Conservation (phyloP, 2,797 vertebrate species). For the Coregonus ussuriensis region DNA sequence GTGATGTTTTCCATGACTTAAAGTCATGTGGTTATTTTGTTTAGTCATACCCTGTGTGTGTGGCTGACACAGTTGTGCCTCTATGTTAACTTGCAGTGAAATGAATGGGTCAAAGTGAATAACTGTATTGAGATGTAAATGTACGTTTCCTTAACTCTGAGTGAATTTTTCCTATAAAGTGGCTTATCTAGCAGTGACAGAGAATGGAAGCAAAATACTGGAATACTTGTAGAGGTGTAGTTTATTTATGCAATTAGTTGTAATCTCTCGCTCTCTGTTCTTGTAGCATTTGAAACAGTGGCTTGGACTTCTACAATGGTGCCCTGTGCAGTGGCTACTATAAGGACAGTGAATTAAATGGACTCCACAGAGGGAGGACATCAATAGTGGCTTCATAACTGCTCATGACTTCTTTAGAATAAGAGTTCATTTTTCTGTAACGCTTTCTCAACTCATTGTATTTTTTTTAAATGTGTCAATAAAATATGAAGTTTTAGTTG, state of each 20-base stretch:
- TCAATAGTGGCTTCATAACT: neutral
- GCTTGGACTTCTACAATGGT: neutral
- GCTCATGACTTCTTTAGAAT: neutral
- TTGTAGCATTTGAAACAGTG: neutral
- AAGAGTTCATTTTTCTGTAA: neutral
- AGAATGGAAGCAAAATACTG: neutral
- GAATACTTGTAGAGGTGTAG: neutral
- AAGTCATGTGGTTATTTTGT: neutral
- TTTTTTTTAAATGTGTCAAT: neutral
- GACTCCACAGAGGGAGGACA: neutral
- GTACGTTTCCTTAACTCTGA: neutral
- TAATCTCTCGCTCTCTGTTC: neutral
- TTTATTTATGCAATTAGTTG: neutral
- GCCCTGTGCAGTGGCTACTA: neutral
- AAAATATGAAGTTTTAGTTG: neutral
- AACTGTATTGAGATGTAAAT: conserved; percentile 1
- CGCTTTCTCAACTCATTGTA: neutral
- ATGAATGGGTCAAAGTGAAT: conserved; percentile 21
- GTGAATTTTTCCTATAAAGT: neutral
- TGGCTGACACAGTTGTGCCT: neutral
- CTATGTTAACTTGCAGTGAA: conserved; percentile 16
- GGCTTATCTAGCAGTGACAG: neutral
- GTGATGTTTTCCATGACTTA: conserved; percentile 2
- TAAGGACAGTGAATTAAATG: no score
- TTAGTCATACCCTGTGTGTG: neutral